phyloP scores from a whole-genome alignment of 2,113 vertebrate species.

The Aptenodytes patagonicus region DNA sequence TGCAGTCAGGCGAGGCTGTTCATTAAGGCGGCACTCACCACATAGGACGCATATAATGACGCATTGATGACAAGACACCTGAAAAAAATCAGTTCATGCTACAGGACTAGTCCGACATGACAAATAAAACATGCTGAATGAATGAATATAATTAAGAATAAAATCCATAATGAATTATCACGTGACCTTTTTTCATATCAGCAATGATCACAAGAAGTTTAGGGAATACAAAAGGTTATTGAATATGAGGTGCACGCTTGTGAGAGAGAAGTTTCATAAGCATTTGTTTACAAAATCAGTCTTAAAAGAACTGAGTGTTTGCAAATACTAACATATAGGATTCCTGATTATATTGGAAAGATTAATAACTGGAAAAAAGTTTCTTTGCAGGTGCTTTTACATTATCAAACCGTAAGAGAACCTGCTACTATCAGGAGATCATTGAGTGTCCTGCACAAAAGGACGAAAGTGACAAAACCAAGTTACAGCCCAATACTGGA shows the following conservation, averaged over 20 bases:
- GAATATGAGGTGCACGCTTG: not conserved
- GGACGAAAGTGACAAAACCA: conserved; percentile 82
- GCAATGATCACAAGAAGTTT: not conserved
- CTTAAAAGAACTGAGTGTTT: not conserved
- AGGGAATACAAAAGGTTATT: not conserved
- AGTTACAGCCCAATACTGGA: conserved; percentile 45
- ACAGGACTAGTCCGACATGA: not conserved
- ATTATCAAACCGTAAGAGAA: conserved; percentile 85
- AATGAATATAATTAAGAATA: not conserved
- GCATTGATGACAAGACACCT: not conserved
- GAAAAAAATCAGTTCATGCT: not conserved
- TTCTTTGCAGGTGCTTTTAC: conserved; percentile 76
- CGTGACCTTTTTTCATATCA: not conserved
- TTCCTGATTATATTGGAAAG: not conserved
- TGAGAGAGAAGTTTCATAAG: not conserved
- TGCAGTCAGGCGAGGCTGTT: not conserved
- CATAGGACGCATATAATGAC: not conserved
- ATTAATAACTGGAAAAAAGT: not conserved
- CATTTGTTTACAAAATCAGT: not conserved
- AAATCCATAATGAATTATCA: not conserved
- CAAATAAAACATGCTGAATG: not conserved
- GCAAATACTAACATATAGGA: not conserved
- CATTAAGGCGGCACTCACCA: not conserved
- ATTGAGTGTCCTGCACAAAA: conserved; percentile 82
- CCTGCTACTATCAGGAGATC: conserved; percentile 79